These are phyloP conservation scores for Leptonema lineaticorne DNA, from an alignment of 1,140 invertebrate genomes.

Conservation along the genomic window DNA sequence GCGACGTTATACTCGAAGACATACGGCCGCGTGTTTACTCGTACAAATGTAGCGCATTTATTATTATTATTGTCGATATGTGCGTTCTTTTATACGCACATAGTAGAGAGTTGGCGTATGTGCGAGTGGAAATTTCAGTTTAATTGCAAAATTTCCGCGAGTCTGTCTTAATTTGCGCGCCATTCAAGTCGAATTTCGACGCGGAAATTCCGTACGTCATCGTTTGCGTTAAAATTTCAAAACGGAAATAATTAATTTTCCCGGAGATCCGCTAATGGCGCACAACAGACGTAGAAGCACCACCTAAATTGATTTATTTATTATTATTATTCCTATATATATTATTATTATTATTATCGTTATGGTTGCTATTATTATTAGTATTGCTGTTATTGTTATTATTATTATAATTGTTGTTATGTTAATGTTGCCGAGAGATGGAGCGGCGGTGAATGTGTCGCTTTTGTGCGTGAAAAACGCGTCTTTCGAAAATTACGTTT, in stretches of 20 bases:
- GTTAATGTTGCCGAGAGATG: too few relatives aligned
- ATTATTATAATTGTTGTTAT: too few relatives aligned
- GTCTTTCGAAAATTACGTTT: too few relatives aligned
- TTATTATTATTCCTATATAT: background rate
- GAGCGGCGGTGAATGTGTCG: too few relatives aligned
- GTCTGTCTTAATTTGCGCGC: background rate
- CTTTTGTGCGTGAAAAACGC: too few relatives aligned
- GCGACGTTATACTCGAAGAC: too few relatives aligned
- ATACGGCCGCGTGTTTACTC: background rate
- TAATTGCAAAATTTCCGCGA: background rate
- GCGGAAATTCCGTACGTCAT: background rate
- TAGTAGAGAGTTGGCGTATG: background rate
- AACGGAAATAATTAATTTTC: background rate
- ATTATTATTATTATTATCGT: too few relatives aligned
- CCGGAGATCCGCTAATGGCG: background rate
- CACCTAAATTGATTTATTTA: too few relatives aligned
- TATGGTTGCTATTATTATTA: too few relatives aligned
- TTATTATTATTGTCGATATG: background rate
- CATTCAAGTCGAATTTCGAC: background rate
- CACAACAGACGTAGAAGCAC: background rate
- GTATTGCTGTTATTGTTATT: too few relatives aligned
- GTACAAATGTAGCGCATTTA: too few relatives aligned
- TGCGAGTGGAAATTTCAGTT: background rate
- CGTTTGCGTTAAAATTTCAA: background rate
- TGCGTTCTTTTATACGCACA: too few relatives aligned